phyloP scores from a whole-genome alignment of 2,113 vertebrate species.

The Gambusia holbrooki region DNA sequence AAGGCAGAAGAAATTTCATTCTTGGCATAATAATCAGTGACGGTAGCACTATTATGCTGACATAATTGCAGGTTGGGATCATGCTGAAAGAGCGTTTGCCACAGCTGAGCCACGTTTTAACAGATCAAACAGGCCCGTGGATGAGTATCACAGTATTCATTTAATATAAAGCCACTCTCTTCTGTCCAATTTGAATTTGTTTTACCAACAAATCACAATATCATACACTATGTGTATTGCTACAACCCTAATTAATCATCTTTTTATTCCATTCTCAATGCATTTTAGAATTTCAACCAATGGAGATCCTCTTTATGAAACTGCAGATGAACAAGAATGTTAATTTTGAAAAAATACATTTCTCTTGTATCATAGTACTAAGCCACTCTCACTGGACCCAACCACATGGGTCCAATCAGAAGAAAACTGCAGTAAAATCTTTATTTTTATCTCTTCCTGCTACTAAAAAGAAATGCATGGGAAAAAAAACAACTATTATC shows the following conservation, averaged over 20 bases:
- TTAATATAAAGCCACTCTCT: neutral
- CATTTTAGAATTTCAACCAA: neutral
- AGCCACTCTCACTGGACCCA: neutral
- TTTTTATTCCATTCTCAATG: neutral
- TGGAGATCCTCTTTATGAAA: no score
- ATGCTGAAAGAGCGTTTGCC: neutral
- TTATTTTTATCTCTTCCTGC: no score
- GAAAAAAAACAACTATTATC: no score
- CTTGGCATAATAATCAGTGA: neutral
- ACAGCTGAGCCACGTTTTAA: neutral
- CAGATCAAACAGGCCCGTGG: neutral
- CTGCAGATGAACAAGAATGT: no score
- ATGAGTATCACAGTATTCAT: neutral
- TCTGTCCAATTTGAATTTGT: neutral
- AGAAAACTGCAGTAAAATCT: neutral
- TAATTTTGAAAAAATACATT: neutral
- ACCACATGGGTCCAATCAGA: neutral
- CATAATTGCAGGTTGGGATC: neutral
- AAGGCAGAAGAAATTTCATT: neutral
- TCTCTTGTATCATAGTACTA: neutral
- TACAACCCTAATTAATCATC: neutral
- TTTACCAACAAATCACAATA: no score
- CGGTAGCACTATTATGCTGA: neutral
- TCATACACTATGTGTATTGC: neutral
- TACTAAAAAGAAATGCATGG: no score